Conservation (phyloP, 1,140 invertebrate genomes). For the Apocrypta bakeri region DNA sequence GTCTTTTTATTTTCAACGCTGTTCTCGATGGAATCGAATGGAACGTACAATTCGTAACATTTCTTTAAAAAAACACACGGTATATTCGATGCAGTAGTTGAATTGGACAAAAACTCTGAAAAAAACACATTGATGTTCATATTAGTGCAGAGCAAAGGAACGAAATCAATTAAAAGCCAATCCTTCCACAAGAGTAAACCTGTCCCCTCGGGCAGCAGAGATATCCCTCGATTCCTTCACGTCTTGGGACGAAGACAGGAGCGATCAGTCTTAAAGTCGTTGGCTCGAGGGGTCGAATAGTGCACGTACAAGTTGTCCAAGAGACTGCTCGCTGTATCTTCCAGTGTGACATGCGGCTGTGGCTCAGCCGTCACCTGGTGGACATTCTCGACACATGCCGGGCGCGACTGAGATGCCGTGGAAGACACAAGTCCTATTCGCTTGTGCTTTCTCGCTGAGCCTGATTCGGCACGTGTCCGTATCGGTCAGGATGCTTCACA, state of each 20-base stretch:
- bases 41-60: conserved; percentile 51
- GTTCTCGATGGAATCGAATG: conserved; percentile 51
- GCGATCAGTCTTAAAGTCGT: conserved; percentile 29
- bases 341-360: conserved; percentile 24
- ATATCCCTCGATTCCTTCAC: conserved; percentile 28
- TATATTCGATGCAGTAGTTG: no score
- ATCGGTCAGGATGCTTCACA: conserved; percentile 54
- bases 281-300: background rate
- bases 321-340: background rate
- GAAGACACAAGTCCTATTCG: conserved; percentile 9
- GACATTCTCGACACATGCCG: conserved; percentile 50
- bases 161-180: background rate
- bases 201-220: background rate
- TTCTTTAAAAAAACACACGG: no score
- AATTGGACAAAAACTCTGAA: no score
- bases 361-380: conserved; percentile 20
- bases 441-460: no score
- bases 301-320: background rate
- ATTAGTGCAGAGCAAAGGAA: no score
- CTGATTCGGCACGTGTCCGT: conserved; percentile 42
- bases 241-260: background rate
- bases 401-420: conserved; percentile 49
- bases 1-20: background rate
- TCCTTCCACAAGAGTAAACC: background rate
- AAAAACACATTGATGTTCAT: no score